Evolutionary conservation across 2,797 vertebrate genomes (phyloP), one percentile per base, ranked within the genome.

Genomic region (Telmatherina bonti): DNA sequence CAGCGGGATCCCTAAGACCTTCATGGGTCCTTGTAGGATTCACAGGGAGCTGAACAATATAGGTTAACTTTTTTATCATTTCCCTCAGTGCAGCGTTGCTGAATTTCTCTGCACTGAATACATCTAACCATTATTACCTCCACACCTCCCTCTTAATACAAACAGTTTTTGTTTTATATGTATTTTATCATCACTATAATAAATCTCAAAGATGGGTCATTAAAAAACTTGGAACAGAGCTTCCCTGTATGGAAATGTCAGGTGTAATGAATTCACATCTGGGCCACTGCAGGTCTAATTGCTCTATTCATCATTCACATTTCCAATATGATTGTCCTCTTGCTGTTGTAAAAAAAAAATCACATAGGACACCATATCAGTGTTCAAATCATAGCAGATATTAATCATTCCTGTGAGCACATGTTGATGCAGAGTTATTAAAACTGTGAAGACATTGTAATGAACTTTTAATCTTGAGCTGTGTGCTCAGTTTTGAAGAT

Each of bases 1-100:
- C 63, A 29, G 20, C 12, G 82, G 73, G 62, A 62, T 70, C 79
- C 81, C 73, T 24, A 62, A 82, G 82, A 84, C 84, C 87, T 87
- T 76, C 81, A 76, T n/a, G 29, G 70, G 70, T 72, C 84, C 81
- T 85, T 82, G 70, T 58, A 58, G 38, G 63, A 49, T 43, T 67
- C 81, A 57, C 68, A 68, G 74, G 70, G 69, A 73, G 79, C 71
- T 52, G 16, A 58, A 73, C 29, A 74, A 87, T 82, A 45, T 83
- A 65, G 79, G 65, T 78, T 87, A 66, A 70, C 69, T 49, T 81
- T 75, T 61, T 76, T 61, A 11, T 70, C 9, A 33, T 35, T 61
- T 35, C 29, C 60, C 47, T 78, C 51, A 63, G 29, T 41, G 45
- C 9, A 43, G 35, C 60, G n/a, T n/a, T n/a, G n/a, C 64, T 18